These are phyloP conservation scores for Parnassius apollo DNA, from an alignment of 2,888 invertebrate species.

Conservation along the genomic window DNA sequence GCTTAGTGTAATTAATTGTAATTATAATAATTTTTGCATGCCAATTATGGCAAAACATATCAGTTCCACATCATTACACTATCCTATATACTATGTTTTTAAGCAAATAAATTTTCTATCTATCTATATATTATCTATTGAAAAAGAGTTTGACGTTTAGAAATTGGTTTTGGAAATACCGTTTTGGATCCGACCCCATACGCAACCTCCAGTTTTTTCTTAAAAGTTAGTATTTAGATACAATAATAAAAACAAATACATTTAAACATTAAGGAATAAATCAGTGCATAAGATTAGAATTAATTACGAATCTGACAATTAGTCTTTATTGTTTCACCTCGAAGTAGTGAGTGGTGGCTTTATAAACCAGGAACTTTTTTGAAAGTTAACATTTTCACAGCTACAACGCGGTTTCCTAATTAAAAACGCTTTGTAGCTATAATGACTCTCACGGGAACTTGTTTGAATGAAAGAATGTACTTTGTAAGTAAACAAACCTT, in stretches of 20 bases:
- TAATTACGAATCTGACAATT: slow-evolving; percentile 13
- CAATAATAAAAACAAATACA: background rate
- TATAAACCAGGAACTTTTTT: slow-evolving; percentile 21
- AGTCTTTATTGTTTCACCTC: slow-evolving; percentile 18
- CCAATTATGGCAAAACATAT: too few species aligned
- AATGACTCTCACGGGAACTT: slow-evolving; percentile 24
- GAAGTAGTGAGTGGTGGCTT: slow-evolving; percentile 23
- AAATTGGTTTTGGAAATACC: too few species aligned
- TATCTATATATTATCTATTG: too few species aligned
- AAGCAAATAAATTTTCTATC: too few species aligned
- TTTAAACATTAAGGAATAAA: too few species aligned
- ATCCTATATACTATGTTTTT: too few species aligned
- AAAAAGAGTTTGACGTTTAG: too few species aligned
- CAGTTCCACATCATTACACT: too few species aligned
- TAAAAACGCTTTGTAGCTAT: slow-evolving; percentile 26
- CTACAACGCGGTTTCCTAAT: slow-evolving; percentile 22
- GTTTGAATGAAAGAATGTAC: slow-evolving; percentile 26
- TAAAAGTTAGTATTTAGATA: background rate
- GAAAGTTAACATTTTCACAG: slow-evolving; percentile 23
- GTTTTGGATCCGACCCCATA: too few species aligned
- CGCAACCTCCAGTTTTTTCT: background rate
- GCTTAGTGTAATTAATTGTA: too few species aligned
- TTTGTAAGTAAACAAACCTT: slow-evolving; percentile 9
- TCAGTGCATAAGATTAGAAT: background rate
- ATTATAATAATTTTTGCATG: too few species aligned